phyloP scores from a whole-genome alignment of 2,888 invertebrate species.

The Dysmachus trigonus region DNA sequence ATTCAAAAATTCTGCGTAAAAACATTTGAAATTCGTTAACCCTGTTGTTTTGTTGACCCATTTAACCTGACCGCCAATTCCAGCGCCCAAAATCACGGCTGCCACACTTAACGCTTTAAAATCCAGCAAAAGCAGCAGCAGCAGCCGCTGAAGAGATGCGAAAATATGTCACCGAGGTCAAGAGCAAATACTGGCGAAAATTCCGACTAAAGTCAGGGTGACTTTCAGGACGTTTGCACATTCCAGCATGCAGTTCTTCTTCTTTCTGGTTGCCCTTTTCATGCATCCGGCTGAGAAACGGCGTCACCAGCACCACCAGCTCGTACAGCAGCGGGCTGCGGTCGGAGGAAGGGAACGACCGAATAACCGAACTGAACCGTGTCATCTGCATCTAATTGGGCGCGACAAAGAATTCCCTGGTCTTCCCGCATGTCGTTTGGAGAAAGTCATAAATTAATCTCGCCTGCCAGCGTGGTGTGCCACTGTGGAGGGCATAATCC shows the following conservation, averaged over 20 bases:
- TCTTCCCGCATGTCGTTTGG: background rate
- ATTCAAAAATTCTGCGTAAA: background rate
- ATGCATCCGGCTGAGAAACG: background rate
- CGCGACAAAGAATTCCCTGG: conserved; percentile 31
- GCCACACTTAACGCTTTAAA: background rate
- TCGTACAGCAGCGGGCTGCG: background rate
- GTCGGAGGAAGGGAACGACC: background rate
- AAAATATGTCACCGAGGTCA: conserved; percentile 36
- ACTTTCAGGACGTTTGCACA: conserved; percentile 26
- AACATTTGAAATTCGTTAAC: background rate
- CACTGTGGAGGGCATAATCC: background rate
- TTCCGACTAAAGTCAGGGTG: conserved; percentile 25
- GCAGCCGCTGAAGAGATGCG: background rate
- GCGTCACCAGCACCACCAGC: background rate
- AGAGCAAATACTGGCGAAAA: conserved; percentile 18
- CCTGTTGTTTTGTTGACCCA: background rate
- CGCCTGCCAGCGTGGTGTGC: background rate
- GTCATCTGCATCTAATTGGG: conserved; percentile 36
- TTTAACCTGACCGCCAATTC: background rate
- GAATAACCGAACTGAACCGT: background rate
- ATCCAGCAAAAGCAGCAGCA: background rate
- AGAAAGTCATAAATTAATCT: conserved; percentile 40
- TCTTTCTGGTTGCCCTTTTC: conserved; percentile 14
- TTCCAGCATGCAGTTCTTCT: background rate
- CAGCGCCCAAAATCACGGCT: background rate